Evolutionary conservation across 2,888 invertebrate species (phyloP), one percentile per base, ranked within the genome.

Genomic region (Eutolmus rufibarbis): DNA sequence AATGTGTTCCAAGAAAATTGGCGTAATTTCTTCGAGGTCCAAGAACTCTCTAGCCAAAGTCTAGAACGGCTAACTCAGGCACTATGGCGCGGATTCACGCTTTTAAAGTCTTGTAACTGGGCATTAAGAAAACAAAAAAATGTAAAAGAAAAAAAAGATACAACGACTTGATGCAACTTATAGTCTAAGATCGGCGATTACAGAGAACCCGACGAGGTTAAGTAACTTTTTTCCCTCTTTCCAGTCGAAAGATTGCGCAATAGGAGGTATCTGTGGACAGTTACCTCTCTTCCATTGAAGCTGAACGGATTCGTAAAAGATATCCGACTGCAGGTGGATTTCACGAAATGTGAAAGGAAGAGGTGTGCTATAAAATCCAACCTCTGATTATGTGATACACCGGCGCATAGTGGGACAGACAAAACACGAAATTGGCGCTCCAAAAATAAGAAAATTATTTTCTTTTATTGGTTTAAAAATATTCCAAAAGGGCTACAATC

Each of bases 271-370:
- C 66, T 66, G 66, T 51, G 79, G 79, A 79, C 79, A 79, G 79
- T 79, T 79, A 79, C 79, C 31, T 79, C 31, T 79, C 31, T 46
- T 23, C 51, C 79, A 79, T 56, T 79, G 51, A 79, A 79, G 79
- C 79, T 79, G 79, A 79, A 79, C 79, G 79, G 79, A 79, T 79
- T n/a, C 79, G 43, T 46, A 31, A 40, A 31, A 79, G 79, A 51
- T 79, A n/a, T 79, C 46, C 79, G 40, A 23, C 31, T 43, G 40
- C 51, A 28, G 51, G 46, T 79, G 51, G 79, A 79, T 79, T 79
- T 79, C 46, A 23, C 14, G 12, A 66, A 28, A 23, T 66, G 66
- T 66, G 66, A 66, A 66, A 66, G 66, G 66, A 66, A 66, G 66
- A 23, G 66, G 66, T 66, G 66, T 66, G 66, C 66, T 66, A 66